phyloP scores from a whole-genome alignment of 2,797 vertebrate species.

The Sebastes cheni region DNA sequence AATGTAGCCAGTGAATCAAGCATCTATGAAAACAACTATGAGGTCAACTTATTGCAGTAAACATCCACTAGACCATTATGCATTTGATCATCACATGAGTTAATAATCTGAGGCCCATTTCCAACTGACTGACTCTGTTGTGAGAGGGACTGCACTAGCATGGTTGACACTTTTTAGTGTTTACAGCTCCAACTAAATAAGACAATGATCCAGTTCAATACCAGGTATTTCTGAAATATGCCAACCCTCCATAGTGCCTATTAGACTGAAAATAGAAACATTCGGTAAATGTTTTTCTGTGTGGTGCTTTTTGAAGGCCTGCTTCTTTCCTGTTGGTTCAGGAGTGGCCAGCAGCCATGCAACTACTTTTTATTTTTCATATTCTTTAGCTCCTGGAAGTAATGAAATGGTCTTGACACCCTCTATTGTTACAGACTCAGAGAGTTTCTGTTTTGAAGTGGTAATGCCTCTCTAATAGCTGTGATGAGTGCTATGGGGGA shows the following conservation, averaged over 20 bases:
- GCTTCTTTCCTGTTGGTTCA: neutral
- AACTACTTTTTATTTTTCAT: slow-evolving; percentile 54
- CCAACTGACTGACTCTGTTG: neutral
- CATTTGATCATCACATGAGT: neutral
- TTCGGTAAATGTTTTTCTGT: neutral
- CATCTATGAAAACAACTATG: neutral
- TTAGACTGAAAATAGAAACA: neutral
- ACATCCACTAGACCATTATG: neutral
- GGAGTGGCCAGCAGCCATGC: slow-evolving; percentile 28
- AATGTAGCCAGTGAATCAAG: neutral
- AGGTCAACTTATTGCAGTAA: neutral
- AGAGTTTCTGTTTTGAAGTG: slow-evolving; percentile 80
- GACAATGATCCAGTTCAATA: neutral
- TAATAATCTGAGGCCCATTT: neutral
- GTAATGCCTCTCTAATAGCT: slow-evolving; percentile 77
- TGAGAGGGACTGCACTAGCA: neutral
- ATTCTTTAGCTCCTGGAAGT: slow-evolving; percentile 57
- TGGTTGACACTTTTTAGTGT: neutral
- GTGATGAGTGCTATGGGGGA: slow-evolving; percentile 74
- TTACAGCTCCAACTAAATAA: neutral
- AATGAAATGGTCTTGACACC: slow-evolving; percentile 56
- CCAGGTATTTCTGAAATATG: neutral
- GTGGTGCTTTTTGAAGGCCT: neutral
- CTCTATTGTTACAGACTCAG: slow-evolving; percentile 53
- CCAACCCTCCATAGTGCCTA: neutral